Evolutionary conservation across 2,888 invertebrate species (phyloP), one percentile per base, ranked within the genome.

Genomic region (Xestoiulus laeticollis): DNA sequence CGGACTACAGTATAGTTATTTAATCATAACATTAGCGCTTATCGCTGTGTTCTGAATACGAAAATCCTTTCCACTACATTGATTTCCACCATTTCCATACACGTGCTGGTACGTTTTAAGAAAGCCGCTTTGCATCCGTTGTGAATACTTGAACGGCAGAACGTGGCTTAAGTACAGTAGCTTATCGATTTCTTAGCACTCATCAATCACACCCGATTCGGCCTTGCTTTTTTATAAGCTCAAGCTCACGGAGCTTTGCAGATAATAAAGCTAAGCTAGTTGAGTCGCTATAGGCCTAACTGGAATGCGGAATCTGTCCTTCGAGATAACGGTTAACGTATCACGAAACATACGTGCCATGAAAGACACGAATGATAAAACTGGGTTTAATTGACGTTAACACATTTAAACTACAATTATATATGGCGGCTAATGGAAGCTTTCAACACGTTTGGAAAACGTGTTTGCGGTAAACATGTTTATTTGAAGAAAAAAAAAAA

Each of bases 131-230:
- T 19, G 5, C 4, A 19, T 59, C 59, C n/a, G 59, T n/a, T n/a
- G 19, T 59, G n/a, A 38, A 38, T 38, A 38, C 6, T 38, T 38
- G 19, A 59, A 59, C 19, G n/a, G 59, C 59, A 59, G 59, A n/a
- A 59, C 4, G 59, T 8, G 59, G 19, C n/a, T 59, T 59, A 59
- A 59, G 19, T n/a, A n/a, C 59, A 59, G 59, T 59, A 59, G 59
- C 59, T 59, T 59, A 59, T 59, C 59, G 59, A 59, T 59, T 59
- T 6, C n/a, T 59, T 59, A n/a, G n/a, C 59, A 59, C 59, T 59
- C 59, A 59, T 59, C 59, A 59, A 59, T 59, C 59, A 59, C n/a
- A 59, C 59, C 59, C n/a, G 8, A n/a, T n/a, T 16, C 59, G 19
- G 59, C 48, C 48, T 59, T 4, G 59, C 59, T 59, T 48, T n/a